These are phyloP conservation scores for Tricholauxania praeusta DNA, from an alignment of 2,888 invertebrate genomes.

Conservation along the genomic window DNA sequence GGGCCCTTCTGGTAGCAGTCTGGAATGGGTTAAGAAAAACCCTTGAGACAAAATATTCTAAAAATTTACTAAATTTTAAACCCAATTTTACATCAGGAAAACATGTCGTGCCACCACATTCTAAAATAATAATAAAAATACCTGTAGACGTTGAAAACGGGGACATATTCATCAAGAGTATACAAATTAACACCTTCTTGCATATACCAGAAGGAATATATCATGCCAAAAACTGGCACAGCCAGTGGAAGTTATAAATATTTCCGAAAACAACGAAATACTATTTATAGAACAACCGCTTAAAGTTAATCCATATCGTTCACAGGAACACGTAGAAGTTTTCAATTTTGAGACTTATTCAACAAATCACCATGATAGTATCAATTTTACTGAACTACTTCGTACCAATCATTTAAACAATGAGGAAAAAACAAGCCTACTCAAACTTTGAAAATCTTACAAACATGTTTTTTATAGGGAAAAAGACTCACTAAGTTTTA, in stretches of 20 bases:
- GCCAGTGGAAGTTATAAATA: background rate
- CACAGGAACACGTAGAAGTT: background rate
- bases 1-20: too few species aligned
- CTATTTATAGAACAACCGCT: slow-evolving; percentile 3
- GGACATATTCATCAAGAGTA: slow-evolving; percentile 12
- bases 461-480: slow-evolving; percentile 20
- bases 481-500: slow-evolving; percentile 6
- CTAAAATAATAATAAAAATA: slow-evolving; percentile 28
- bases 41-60: slow-evolving; percentile 16
- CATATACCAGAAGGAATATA: slow-evolving; percentile 4
- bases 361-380: background rate
- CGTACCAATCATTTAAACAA: background rate
- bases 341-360: background rate
- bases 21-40: too few species aligned
- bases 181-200: background rate
- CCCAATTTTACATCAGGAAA: slow-evolving; percentile 28
- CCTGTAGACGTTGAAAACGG: slow-evolving; percentile 25
- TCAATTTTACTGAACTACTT: background rate
- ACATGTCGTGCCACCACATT: slow-evolving; percentile 9
- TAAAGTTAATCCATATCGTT: background rate
- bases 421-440: background rate
- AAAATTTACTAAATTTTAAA: slow-evolving; percentile 10
- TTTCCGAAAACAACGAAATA: background rate
- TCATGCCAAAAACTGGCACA: slow-evolving; percentile 8
- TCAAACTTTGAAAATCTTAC: background rate